Evolutionary conservation across 2,797 vertebrate species (phyloP).

Genomic region (Odontamblyopus rebecca): DNA sequence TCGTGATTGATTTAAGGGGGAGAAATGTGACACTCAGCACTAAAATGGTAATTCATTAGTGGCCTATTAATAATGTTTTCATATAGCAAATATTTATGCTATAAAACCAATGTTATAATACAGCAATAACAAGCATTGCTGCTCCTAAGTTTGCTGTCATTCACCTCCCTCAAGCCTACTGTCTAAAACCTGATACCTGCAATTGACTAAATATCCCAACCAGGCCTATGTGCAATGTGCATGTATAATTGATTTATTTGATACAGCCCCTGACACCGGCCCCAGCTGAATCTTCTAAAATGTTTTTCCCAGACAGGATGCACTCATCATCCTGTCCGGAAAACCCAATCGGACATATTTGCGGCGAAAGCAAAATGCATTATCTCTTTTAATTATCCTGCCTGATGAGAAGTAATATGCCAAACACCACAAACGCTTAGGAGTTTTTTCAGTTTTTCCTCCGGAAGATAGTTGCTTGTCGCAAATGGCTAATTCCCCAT

Average conservation of each 20-base stretch:
- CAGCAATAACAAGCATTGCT: not conserved
- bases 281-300: constrained; percentile 39
- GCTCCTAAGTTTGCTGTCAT: constrained; percentile 18
- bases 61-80: not conserved
- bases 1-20: too few relatives aligned
- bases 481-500: constrained; percentile 56
- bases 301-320: constrained; percentile 48
- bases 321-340: constrained; percentile 27
- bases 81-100: not conserved
- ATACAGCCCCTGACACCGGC: constrained; percentile 28
- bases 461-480: constrained; percentile 21
- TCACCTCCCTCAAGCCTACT: constrained; percentile 20
- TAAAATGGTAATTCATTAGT: too few relatives aligned
- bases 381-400: constrained; percentile 28
- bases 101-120: not conserved
- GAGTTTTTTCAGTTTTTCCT: not conserved
- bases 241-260: constrained; percentile 61
- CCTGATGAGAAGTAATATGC: constrained; percentile 12
- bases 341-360: constrained; percentile 21
- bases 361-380: constrained; percentile 28
- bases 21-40: too few relatives aligned
- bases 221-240: constrained; percentile 39
- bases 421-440: constrained; percentile 13
- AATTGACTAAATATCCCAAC: constrained; percentile 27
- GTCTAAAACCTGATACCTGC: constrained; percentile 33